Percentiles rank a stretch among this genome's conserved stretches.
Conservation (phyloP, 2,113 vertebrate genomes). For the Canis aureus region DNA sequence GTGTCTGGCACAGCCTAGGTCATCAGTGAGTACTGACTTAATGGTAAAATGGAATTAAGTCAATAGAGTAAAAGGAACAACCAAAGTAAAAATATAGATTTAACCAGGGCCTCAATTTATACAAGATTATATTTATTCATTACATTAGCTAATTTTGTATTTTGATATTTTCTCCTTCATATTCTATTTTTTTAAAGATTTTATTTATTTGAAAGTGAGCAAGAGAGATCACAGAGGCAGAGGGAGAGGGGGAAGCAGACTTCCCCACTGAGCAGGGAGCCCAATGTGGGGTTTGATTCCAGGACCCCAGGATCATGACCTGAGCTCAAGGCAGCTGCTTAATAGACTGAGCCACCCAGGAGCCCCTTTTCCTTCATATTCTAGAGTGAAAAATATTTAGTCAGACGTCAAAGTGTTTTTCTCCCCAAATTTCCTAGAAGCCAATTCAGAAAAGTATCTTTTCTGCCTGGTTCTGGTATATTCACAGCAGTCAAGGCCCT, state of each 20-base stretch:
- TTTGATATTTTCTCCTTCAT: neutral
- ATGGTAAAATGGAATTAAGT: neutral
- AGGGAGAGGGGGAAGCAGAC: too few species aligned
- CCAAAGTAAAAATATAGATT: neutral
- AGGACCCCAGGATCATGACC: too few species aligned
- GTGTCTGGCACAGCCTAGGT: neutral
- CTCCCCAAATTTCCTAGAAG: neutral
- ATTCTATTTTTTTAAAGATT: neutral
- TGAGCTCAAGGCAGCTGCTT: too few species aligned
- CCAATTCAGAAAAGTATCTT: neutral
- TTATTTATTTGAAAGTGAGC: neutral
- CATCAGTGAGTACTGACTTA: neutral
- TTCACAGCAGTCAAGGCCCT: neutral
- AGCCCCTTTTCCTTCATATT: neutral
- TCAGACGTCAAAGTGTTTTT: neutral
- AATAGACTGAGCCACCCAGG: too few species aligned
- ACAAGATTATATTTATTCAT: neutral
- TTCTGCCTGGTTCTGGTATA: neutral
- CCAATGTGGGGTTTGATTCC: too few species aligned
- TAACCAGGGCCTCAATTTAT: neutral
- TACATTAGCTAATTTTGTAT: neutral
- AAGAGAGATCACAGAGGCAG: too few species aligned
- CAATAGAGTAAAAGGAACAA: neutral
- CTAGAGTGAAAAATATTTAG: slow-evolving; percentile 32
- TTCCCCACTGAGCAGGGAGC: too few species aligned